Evolutionary conservation across 2,888 invertebrate species (phyloP).

Genomic region (Plagodis pulveraria): DNA sequence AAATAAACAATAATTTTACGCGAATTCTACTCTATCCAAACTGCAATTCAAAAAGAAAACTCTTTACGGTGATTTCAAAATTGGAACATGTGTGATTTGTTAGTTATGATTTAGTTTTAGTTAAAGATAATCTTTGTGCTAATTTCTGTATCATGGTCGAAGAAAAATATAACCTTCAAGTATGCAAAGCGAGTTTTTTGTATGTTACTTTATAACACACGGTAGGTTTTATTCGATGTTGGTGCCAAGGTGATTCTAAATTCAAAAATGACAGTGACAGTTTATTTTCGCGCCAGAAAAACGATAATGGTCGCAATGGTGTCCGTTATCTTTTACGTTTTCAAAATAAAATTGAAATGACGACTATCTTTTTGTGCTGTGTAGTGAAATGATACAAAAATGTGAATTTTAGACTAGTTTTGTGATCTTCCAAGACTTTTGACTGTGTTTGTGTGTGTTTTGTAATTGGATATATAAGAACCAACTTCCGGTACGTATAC

Average conservation of each 20-base stretch:
- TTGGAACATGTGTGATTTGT: constrained; percentile 7
- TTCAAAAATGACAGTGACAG: constrained; percentile 65
- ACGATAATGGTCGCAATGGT: constrained; percentile 64
- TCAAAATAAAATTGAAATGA: constrained; percentile 83
- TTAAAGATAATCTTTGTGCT: constrained; percentile 39
- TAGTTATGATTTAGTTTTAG: neutral
- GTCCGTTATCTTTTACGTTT: constrained; percentile 71
- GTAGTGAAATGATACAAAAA: constrained; percentile 44
- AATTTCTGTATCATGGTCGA: constrained; percentile 57
- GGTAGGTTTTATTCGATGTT: constrained; percentile 4
- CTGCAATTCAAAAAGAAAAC: neutral
- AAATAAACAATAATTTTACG: constrained; percentile 68
- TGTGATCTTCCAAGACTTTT: constrained; percentile 39
- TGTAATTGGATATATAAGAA: constrained; percentile 37
- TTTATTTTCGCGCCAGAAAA: constrained; percentile 78
- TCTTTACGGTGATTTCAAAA: constrained; percentile 2
- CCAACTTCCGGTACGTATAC: constrained; percentile 35
- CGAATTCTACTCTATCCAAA: constrained; percentile 28
- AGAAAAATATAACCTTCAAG: constrained; percentile 59
- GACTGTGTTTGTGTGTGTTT: constrained; percentile 35
- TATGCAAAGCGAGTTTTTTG: constrained; percentile 45
- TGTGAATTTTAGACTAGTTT: constrained; percentile 39
- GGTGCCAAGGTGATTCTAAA: constrained; percentile 11
- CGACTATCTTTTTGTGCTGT: constrained; percentile 49
- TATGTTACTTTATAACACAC: constrained; percentile 3